phyloP scores from a whole-genome alignment of 2,113 vertebrate species.

The Poeciliopsis prolifica region DNA sequence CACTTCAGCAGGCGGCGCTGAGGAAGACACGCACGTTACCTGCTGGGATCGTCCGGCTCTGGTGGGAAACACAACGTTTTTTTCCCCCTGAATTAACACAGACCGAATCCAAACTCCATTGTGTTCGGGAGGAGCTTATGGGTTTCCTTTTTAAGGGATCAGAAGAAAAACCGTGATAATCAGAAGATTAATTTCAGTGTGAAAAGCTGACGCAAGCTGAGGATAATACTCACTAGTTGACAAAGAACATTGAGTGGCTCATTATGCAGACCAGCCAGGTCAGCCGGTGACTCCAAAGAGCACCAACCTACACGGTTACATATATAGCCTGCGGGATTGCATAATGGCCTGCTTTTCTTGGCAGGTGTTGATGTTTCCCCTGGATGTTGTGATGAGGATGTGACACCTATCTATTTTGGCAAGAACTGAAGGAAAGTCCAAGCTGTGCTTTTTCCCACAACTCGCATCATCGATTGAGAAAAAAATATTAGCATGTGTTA shows the following conservation, averaged over 20 bases:
- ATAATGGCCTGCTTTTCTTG: slow-evolving; percentile 47
- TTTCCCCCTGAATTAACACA: slow-evolving; percentile 1
- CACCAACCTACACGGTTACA: slow-evolving; percentile 51
- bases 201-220: slow-evolving; percentile 28
- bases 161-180: slow-evolving; percentile 30
- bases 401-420: slow-evolving; percentile 63
- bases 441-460: slow-evolving; percentile 38
- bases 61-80: slow-evolving; percentile 13
- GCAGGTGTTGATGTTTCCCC: slow-evolving; percentile 56
- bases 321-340: slow-evolving; percentile 52
- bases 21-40: slow-evolving; percentile 42
- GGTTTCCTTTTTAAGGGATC: slow-evolving; percentile 28
- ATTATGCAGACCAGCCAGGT: slow-evolving; percentile 48
- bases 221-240: slow-evolving; percentile 30
- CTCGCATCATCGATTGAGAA: slow-evolving; percentile 31
- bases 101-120: slow-evolving; percentile 35
- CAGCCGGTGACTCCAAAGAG: slow-evolving; percentile 48
- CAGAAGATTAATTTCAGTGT: slow-evolving; percentile 33
- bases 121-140: slow-evolving; percentile 31
- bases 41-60: slow-evolving; percentile 33
- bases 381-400: slow-evolving; percentile 57
- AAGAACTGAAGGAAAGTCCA: slow-evolving; percentile 49
- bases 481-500: slow-evolving; percentile 39
- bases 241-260: slow-evolving; percentile 35
- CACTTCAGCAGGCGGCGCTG: slow-evolving; percentile 49